Percentiles rank a stretch among this genome's conserved stretches.
phyloP scores from a whole-genome alignment of 2,797 vertebrate genomes.

The Enteromius argenteus region DNA sequence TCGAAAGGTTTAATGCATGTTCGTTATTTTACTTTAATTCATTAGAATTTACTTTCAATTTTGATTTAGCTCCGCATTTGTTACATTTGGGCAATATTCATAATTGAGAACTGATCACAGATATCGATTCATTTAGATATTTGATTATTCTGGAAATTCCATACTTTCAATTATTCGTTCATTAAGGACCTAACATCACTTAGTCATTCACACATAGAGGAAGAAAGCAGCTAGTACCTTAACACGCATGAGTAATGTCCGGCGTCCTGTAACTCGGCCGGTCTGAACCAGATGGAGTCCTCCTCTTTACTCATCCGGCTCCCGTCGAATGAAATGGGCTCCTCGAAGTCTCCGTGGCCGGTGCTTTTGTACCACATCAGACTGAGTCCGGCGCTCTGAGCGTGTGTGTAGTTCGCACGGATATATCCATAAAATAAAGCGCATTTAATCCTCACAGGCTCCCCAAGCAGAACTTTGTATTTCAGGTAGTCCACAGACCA shows the following conservation, averaged over 20 bases:
- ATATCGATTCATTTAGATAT: too few relatives aligned
- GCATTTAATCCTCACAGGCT: slow-evolving; percentile 98
- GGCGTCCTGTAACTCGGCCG: slow-evolving; percentile 90
- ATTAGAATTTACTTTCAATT: too few relatives aligned
- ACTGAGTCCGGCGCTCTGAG: slow-evolving; percentile 96
- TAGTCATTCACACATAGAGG: neutral
- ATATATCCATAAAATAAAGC: slow-evolving; percentile 99
- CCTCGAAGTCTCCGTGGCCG: slow-evolving; percentile 94
- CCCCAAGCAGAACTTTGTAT: slow-evolving; percentile 95
- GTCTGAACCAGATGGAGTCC: slow-evolving; percentile 97
- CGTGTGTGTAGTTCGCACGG: slow-evolving; percentile 96
- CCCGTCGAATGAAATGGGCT: slow-evolving; percentile 97
- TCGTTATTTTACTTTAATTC: too few relatives aligned
- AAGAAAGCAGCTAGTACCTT: slow-evolving; percentile 70
- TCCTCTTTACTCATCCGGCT: slow-evolving; percentile 97
- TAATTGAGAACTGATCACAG: too few relatives aligned
- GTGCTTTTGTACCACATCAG: slow-evolving; percentile 99
- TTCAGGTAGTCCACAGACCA: slow-evolving; percentile 99
- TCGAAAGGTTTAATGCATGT: too few relatives aligned
- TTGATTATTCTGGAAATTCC: too few relatives aligned
- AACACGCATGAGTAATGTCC: slow-evolving; percentile 96
- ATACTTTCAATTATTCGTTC: too few relatives aligned
- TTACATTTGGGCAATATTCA: too few relatives aligned
- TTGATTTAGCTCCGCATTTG: too few relatives aligned
- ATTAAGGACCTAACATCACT: too few relatives aligned